Conservation (phyloP, 2,888 invertebrate species). For the Biston betularia region DNA sequence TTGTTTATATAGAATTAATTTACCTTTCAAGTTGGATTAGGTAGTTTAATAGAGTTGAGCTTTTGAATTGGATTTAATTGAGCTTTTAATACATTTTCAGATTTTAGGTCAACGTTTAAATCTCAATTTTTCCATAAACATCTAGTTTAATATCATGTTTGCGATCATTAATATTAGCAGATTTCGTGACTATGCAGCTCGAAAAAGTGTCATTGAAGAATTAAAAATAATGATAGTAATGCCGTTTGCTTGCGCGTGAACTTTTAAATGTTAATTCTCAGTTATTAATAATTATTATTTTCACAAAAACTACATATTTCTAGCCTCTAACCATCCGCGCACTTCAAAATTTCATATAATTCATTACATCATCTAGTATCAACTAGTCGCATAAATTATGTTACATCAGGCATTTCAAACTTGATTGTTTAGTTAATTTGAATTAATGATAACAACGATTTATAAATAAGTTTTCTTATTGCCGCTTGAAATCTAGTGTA, state of each 20-base stretch:
- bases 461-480: not conserved
- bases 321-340: constrained; percentile 35
- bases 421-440: constrained; percentile 5
- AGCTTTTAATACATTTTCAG: constrained; percentile 5
- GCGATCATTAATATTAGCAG: not conserved
- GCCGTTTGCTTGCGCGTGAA: constrained; percentile 25
- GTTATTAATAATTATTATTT: constrained; percentile 27
- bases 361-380: constrained; percentile 27
- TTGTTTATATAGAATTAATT: not conserved
- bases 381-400: constrained; percentile 6
- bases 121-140: not conserved
- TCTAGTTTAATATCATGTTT: not conserved
- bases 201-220: constrained; percentile 6
- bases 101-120: not conserved
- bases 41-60: constrained; percentile 5
- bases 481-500: constrained; percentile 1
- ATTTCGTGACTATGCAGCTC: constrained; percentile 12
- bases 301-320: constrained; percentile 38
- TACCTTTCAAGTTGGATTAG: not conserved
- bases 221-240: constrained; percentile 11
- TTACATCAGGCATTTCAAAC: constrained; percentile 10
- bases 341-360: constrained; percentile 16
- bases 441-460: not conserved
- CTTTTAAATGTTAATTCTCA: constrained; percentile 18
- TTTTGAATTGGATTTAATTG: not conserved